Base-by-base conservation (phyloP, 2,888 invertebrate species). In the Acrobasis repandana region DNA sequence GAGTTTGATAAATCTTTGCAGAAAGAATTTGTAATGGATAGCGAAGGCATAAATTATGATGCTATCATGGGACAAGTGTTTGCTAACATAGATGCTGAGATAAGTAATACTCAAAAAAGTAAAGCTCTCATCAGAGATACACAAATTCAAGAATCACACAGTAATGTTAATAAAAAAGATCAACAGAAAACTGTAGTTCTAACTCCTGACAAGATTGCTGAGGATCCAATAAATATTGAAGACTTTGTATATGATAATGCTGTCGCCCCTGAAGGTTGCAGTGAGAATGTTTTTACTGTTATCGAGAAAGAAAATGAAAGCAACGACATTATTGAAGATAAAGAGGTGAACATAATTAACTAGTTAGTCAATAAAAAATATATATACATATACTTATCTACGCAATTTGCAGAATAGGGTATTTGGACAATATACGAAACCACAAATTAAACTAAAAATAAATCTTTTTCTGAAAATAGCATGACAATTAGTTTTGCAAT, bases 1-100 rank as follows among this genome's bases (percentile, higher is more conserved):
- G 48, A 48, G 15, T 9, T 16, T 46, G 51, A 52, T 51, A 60
- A 51, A 15, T 33, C 60, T 15, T 48, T 48, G 34, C 52, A 62
- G 36, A 68, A 69, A 58, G 60, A 63, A 48, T 61, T 66, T 14
- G 73, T 70, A 62, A 67, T 71, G 59, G 79, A 85, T 36, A 88
- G 82, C 77, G 86, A 88, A 67, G 68, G 77, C 47, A 76, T 82
- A 43, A 86, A 82, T 64, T 90, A 90, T 74, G 89, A 92, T 71
- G 73, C 72, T 33, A 73, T 90, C 34, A 87, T 90, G 79, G 79
- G 79, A 16, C 80, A 86, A 73, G 89, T 87, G 9, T 90, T 90
- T 77, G 88, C 87, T 48, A 87, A 75, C 63, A 90, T 90, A 73
- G 87, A 91, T 75, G 84, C 85, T 46, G 90, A 91, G 63, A 86